A percentile compares a stretch with the other conserved stretches of the same genome.
Evolutionary conservation across 2,888 invertebrate genomes (phyloP).

Genomic region (Scaptomyza parva): DNA sequence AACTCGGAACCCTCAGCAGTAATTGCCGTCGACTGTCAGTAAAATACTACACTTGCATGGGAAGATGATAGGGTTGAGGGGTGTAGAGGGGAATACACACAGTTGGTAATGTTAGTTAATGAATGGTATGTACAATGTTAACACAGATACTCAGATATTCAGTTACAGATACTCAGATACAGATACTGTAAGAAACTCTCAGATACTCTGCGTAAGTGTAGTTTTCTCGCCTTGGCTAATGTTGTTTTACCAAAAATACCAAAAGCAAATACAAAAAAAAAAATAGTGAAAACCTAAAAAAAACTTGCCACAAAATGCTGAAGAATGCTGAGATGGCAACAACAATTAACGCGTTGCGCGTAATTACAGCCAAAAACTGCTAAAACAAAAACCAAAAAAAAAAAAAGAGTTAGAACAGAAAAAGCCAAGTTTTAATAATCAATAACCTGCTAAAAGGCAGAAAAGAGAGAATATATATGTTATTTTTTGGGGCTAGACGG

Average conservation of each 20-base stretch:
- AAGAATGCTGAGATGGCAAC: slow-evolving; percentile 63
- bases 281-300: slow-evolving; percentile 49
- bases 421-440: slow-evolving; percentile 68
- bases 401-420: slow-evolving; percentile 22
- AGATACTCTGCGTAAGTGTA: slow-evolving; percentile 71
- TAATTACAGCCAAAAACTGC: slow-evolving; percentile 73
- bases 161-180: too few species aligned
- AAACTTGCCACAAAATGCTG: slow-evolving; percentile 31
- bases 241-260: slow-evolving; percentile 58
- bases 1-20: slow-evolving; percentile 26
- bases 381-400: slow-evolving; percentile 49
- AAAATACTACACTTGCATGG: slow-evolving; percentile 9
- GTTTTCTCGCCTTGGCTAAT: slow-evolving; percentile 72
- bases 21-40: slow-evolving; percentile 53
- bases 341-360: slow-evolving; percentile 79
- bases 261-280: slow-evolving; percentile 71
- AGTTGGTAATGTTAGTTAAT: slow-evolving; percentile 59
- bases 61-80: too few species aligned
- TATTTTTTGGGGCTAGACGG: slow-evolving; percentile 7
- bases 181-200: not conserved
- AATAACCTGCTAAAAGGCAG: slow-evolving; percentile 79
- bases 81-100: not conserved
- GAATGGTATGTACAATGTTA: slow-evolving; percentile 50
- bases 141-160: too few species aligned
- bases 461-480: slow-evolving; percentile 13